These are phyloP conservation scores for Mallotus villosus DNA, from an alignment of 2,797 vertebrate genomes.

Conservation along the genomic window DNA sequence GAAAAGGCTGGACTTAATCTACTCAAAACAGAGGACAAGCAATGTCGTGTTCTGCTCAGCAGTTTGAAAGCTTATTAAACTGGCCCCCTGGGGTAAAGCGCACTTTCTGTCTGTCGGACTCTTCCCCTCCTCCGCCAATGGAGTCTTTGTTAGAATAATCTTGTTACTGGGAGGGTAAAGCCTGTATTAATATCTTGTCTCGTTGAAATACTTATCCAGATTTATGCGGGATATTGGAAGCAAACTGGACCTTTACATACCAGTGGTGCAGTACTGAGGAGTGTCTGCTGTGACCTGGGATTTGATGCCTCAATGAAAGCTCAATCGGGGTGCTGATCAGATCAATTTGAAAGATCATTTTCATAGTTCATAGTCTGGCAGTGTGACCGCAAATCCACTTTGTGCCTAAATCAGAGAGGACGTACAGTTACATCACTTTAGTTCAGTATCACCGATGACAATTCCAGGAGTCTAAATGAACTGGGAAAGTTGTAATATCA, in stretches of 20 bases:
- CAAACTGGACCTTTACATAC: slow-evolving; percentile 49
- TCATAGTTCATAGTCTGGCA: slow-evolving; percentile 21
- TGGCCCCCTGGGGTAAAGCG: slow-evolving; percentile 63
- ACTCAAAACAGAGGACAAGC: slow-evolving; percentile 57
- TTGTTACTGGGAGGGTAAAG: slow-evolving; percentile 57
- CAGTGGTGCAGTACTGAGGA: slow-evolving; percentile 28
- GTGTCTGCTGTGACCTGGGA: slow-evolving; percentile 15
- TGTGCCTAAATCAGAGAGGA: slow-evolving; percentile 24
- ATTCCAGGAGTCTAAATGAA: slow-evolving; percentile 24
- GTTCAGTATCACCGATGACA: slow-evolving; percentile 30
- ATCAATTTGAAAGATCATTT: slow-evolving; percentile 41
- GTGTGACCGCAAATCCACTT: slow-evolving; percentile 28
- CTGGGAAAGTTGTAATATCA: slow-evolving; percentile 31
- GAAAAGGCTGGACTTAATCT: slow-evolving; percentile 34
- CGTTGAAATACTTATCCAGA: slow-evolving; percentile 58
- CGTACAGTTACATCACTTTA: slow-evolving; percentile 35
- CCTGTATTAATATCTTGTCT: slow-evolving; percentile 59
- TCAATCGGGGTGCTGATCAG: slow-evolving; percentile 33
- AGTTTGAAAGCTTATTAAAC: slow-evolving; percentile 67
- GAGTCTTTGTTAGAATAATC: slow-evolving; percentile 63
- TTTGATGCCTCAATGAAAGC: slow-evolving; percentile 22
- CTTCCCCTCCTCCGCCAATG: slow-evolving; percentile 31
- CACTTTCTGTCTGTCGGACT: slow-evolving; percentile 49
- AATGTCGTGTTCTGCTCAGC: slow-evolving; percentile 59
- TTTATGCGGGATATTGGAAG: slow-evolving; percentile 48